Conservation (phyloP, 2,888 invertebrate species). For the Noctuana brunneofusca region DNA sequence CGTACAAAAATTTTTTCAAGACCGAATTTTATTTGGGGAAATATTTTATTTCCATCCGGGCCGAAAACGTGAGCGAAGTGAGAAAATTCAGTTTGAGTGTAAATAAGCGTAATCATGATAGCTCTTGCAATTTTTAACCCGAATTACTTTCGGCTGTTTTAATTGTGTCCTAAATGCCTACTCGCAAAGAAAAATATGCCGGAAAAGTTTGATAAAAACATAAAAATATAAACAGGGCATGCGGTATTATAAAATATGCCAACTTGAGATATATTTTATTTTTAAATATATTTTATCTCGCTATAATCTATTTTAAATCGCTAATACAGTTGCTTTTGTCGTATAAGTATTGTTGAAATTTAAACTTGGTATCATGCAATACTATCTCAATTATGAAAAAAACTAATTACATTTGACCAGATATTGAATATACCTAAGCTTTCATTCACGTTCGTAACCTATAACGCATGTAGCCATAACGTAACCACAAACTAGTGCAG, state of each 20-base stretch:
- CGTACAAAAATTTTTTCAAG: slow-evolving; percentile 6
- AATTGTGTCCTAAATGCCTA: slow-evolving; percentile 4
- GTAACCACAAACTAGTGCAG: not conserved
- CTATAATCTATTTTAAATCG: too few species aligned
- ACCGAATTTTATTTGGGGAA: slow-evolving; percentile 15
- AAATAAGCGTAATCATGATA: slow-evolving; percentile 27
- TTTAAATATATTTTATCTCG: too few species aligned
- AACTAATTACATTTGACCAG: too few species aligned
- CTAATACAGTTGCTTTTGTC: too few species aligned
- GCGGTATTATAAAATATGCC: too few species aligned
- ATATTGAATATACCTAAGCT: too few species aligned
- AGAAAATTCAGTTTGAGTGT: slow-evolving; percentile 33
- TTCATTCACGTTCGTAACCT: not conserved
- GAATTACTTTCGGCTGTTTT: slow-evolving; percentile 21
- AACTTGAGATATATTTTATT: too few species aligned
- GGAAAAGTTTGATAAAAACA: too few species aligned
- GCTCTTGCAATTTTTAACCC: slow-evolving; percentile 19
- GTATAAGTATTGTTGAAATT: too few species aligned
- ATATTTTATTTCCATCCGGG: slow-evolving; percentile 10
- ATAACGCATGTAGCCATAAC: not conserved
- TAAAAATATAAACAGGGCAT: too few species aligned
- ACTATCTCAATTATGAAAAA: too few species aligned
- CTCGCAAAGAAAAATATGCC: slow-evolving; percentile 18
- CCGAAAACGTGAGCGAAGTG: slow-evolving; percentile 11
- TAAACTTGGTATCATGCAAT: too few species aligned